A percentile compares a stretch with the other conserved stretches of the same genome.
Evolutionary conservation across 2,113 vertebrate species (phyloP).

Genomic region (Mustelus asterias): DNA sequence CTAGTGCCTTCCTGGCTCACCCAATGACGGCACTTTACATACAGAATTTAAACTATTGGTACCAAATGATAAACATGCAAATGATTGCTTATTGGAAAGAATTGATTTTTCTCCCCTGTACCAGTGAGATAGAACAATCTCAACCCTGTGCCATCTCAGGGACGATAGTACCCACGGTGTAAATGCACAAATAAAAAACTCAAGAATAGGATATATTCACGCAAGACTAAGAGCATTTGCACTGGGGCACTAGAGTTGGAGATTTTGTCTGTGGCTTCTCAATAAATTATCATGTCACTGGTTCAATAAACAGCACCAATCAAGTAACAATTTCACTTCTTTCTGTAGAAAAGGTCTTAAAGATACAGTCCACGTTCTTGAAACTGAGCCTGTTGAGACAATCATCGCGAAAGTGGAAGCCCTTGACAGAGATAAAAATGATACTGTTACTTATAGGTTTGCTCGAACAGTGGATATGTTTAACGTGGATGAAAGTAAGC

Average conservation of each 20-base stretch:
- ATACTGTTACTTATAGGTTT: conserved; percentile 45
- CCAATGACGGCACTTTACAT: background rate
- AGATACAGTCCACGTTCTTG: conserved; percentile 44
- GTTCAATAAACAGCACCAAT: background rate
- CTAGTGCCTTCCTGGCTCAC: background rate
- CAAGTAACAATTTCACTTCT: conserved; percentile 32
- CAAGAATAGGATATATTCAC: background rate
- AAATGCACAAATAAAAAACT: background rate
- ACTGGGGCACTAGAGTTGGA: background rate
- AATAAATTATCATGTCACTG: background rate
- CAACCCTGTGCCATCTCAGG: background rate
- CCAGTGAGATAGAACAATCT: background rate
- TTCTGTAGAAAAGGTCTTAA: conserved; percentile 40
- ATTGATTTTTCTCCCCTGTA: background rate
- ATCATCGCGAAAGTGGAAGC: conserved; percentile 44
- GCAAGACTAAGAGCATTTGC: background rate
- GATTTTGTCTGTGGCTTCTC: background rate
- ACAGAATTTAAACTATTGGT: background rate
- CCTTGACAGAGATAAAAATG: conserved; percentile 42
- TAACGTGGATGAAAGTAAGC: conserved; percentile 45
- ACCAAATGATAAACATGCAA: background rate
- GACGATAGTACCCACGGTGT: background rate
- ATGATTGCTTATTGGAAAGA: background rate
- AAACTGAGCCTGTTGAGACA: conserved; percentile 44
- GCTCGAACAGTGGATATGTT: conserved; percentile 44